Conservation (phyloP, 2,113 vertebrate genomes). For the Chinchilla lanigera region DNA sequence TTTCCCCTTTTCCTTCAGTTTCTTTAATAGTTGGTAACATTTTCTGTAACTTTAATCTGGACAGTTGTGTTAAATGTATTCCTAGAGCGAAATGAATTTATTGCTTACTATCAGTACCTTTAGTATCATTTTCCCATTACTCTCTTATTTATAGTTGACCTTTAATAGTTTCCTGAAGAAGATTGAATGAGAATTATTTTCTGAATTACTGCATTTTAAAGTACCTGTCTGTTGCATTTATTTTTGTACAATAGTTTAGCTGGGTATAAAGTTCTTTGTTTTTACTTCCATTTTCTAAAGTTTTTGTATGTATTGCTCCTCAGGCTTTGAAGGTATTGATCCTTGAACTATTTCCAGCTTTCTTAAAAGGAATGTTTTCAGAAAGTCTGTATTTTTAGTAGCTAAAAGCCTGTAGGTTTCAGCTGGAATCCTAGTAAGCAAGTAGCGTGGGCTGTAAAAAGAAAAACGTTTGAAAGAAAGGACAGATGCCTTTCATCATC, state of each 20-base stretch:
- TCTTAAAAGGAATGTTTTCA: neutral
- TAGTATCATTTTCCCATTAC: neutral
- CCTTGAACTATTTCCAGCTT: neutral
- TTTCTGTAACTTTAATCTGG: neutral
- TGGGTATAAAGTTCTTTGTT: slow-evolving; percentile 62
- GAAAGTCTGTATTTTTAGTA: neutral
- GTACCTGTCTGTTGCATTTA: neutral
- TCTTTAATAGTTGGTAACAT: neutral
- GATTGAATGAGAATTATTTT: neutral
- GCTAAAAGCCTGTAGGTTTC: neutral
- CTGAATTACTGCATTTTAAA: neutral
- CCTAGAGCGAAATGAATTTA: neutral
- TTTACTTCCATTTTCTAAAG: neutral
- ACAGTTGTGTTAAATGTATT: slow-evolving; percentile 34
- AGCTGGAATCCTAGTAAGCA: slow-evolving; percentile 12
- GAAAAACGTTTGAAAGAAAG: slow-evolving; percentile 13
- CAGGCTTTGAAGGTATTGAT: slow-evolving; percentile 15
- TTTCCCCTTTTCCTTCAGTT: neutral
- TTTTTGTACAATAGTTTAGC: slow-evolving; percentile 48
- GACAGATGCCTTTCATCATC: neutral
- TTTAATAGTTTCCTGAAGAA: slow-evolving; percentile 21
- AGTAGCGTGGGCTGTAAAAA: neutral
- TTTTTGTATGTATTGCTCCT: neutral
- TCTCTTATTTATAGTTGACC: neutral
- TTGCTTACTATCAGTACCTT: neutral